Evolutionary conservation across 2,113 vertebrate species (phyloP).

Genomic region (Thomomys bottae): DNA sequence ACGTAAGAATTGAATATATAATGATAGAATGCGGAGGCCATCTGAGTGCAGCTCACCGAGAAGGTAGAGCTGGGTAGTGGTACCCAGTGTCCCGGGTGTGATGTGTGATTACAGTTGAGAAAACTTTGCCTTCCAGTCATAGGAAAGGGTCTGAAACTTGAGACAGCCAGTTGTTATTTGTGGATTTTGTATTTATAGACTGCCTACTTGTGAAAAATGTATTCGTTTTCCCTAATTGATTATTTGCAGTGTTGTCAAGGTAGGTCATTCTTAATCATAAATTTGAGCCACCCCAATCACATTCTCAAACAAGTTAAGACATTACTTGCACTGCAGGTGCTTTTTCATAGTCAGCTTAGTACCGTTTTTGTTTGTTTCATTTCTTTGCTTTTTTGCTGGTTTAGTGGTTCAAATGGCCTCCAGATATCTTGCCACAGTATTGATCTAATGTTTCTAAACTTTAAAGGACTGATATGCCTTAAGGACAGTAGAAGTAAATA

Average conservation of each 20-base stretch:
- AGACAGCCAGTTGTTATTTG: background rate
- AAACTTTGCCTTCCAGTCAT: background rate
- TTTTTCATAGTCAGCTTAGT: background rate
- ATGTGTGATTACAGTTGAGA: background rate
- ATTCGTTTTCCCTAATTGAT: background rate
- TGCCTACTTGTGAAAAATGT: background rate
- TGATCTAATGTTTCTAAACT: background rate
- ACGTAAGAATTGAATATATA: background rate
- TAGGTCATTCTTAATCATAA: background rate
- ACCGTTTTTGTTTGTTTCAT: background rate
- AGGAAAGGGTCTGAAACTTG: background rate
- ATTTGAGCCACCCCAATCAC: background rate
- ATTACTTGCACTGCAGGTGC: background rate
- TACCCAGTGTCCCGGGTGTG: background rate
- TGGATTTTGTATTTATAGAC: background rate
- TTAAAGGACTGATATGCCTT: background rate
- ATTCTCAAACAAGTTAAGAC: background rate
- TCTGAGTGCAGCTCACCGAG: background rate
- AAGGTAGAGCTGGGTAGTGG: background rate
- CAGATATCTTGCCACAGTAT: background rate
- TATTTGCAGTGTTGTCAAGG: background rate
- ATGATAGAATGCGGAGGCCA: background rate
- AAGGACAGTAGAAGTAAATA: background rate
- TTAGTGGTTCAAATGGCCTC: background rate
- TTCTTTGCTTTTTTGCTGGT: background rate